Percentiles rank a stretch among this genome's conserved stretches.
phyloP scores from a whole-genome alignment of 2,113 vertebrate species.

The Pomatostomus ruficeps region DNA sequence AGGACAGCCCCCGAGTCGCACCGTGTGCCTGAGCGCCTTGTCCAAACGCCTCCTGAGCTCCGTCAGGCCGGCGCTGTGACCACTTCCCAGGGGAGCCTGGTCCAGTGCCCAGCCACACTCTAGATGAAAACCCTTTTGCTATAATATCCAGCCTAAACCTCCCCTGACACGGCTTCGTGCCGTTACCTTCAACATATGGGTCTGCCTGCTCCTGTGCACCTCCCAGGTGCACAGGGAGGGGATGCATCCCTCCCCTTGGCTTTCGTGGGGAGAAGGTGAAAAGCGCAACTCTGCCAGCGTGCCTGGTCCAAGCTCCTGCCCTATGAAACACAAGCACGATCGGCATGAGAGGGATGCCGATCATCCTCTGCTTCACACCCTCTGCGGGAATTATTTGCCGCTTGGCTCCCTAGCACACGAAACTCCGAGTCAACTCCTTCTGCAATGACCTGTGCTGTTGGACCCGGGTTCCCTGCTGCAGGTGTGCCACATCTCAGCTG shows the following conservation, averaged over 20 bases:
- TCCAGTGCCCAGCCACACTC: background rate
- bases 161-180: no score
- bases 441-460: no score
- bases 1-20: background rate
- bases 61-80: background rate
- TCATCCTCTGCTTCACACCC: rapidly evolving
- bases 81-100: no score
- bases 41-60: background rate
- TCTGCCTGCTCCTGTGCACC: background rate
- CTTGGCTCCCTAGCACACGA: rapidly evolving
- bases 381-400: background rate
- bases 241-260: background rate
- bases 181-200: rapidly evolving
- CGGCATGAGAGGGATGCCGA: background rate
- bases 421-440: background rate
- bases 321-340: no score
- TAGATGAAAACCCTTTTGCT: background rate
- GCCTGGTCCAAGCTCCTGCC: background rate
- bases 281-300: rapidly evolving
- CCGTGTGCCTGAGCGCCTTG: rapidly evolving
- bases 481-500: no score
- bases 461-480: rapidly evolving
- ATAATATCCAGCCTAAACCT: background rate
- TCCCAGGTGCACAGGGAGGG: no score
- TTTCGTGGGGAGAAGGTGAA: no score